phyloP scores from a whole-genome alignment of 2,888 invertebrate species.

The Nomada lathburiana region DNA sequence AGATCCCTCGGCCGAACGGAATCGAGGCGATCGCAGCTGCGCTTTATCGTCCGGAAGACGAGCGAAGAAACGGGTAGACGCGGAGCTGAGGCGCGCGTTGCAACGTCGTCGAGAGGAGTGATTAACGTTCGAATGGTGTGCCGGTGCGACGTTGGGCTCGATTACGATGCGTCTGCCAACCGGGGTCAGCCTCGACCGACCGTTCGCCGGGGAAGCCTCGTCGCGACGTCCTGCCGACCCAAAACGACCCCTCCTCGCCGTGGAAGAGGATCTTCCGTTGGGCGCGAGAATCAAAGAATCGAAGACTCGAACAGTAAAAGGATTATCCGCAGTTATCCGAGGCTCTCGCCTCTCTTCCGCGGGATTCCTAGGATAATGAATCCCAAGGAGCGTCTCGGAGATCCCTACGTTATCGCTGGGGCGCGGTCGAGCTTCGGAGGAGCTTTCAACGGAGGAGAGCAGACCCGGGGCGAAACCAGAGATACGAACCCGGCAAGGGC shows the following conservation, averaged over 20 bases:
- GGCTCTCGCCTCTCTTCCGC: neutral
- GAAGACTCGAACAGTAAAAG: slow-evolving; percentile 9
- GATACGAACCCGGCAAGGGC: slow-evolving; percentile 55
- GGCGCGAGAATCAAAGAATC: neutral
- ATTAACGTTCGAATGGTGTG: slow-evolving; percentile 54
- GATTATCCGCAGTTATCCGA: slow-evolving; percentile 22
- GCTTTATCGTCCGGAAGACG: slow-evolving; percentile 67
- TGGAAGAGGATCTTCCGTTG: neutral
- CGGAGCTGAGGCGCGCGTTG: neutral
- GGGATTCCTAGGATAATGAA: slow-evolving; percentile 57
- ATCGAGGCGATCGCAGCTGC: slow-evolving; percentile 73
- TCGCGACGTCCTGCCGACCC: too few relatives aligned
- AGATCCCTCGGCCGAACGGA: slow-evolving; percentile 46
- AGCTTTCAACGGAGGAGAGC: neutral
- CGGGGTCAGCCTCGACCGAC: neutral
- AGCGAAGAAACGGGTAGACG: neutral
- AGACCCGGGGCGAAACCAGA: slow-evolving; percentile 28
- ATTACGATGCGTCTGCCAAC: slow-evolving; percentile 37
- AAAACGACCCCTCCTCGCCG: too few relatives aligned
- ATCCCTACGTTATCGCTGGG: slow-evolving; percentile 70
- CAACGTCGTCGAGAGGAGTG: slow-evolving; percentile 30
- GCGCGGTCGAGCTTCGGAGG: slow-evolving; percentile 29
- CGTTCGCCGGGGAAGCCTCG: neutral
- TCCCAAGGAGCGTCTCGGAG: slow-evolving; percentile 20
- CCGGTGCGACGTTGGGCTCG: slow-evolving; percentile 50